These are phyloP conservation scores for Hecatera dysodea DNA, from an alignment of 2,888 invertebrate genomes.

Conservation along the genomic window DNA sequence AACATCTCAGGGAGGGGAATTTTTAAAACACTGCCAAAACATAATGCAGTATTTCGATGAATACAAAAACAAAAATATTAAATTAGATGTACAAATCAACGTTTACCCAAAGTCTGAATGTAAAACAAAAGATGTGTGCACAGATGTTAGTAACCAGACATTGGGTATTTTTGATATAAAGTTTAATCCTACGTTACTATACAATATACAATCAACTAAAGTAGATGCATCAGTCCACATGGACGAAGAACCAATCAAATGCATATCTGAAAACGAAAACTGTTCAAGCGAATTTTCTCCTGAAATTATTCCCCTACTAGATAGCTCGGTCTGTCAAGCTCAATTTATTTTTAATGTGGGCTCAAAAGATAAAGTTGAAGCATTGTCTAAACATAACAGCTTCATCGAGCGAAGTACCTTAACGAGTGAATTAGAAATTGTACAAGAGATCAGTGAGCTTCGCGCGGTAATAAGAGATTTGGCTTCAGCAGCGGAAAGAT, in stretches of 20 bases:
- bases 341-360: slow-evolving; percentile 73
- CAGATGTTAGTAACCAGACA: slow-evolving; percentile 41
- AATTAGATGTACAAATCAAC: slow-evolving; percentile 80
- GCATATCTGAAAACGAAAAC: slow-evolving; percentile 17
- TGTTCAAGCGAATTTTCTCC: slow-evolving; percentile 46
- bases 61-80: slow-evolving; percentile 73
- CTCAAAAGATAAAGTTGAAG: slow-evolving; percentile 57
- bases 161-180: slow-evolving; percentile 42
- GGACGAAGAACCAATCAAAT: slow-evolving; percentile 37
- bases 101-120: slow-evolving; percentile 69
- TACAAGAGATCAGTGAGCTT: slow-evolving; percentile 78
- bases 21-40: slow-evolving; percentile 72
- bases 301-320: slow-evolving; percentile 79
- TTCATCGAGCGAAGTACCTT: slow-evolving; percentile 59
- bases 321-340: slow-evolving; percentile 76
- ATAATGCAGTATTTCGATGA: slow-evolving; percentile 76
- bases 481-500: slow-evolving; percentile 73
- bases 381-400: slow-evolving; percentile 37
- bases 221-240: slow-evolving; percentile 9
- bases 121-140: slow-evolving; percentile 53
- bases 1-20: slow-evolving; percentile 51
- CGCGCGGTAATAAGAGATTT: slow-evolving; percentile 77
- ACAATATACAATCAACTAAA: slow-evolving; percentile 40
- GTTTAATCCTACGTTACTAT: slow-evolving; percentile 36
- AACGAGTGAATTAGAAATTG: slow-evolving; percentile 71